A percentile compares a stretch with the other conserved stretches of the same genome.
These are phyloP conservation scores for Acanthosoma haemorrhoidale DNA, from an alignment of 2,888 invertebrate species.

Conservation along the genomic window DNA sequence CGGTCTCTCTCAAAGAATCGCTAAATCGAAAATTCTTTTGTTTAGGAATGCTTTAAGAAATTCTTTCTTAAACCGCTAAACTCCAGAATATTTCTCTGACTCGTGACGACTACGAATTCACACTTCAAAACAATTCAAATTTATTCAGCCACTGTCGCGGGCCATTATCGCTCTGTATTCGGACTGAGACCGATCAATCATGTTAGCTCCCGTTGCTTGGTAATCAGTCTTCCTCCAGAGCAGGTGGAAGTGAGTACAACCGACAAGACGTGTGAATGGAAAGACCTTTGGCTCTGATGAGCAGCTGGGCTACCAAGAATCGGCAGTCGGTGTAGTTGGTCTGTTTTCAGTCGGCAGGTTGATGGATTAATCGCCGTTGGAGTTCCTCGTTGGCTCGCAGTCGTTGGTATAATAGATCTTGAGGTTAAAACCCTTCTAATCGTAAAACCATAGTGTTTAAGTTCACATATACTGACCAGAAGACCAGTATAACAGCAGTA, in stretches of 20 bases:
- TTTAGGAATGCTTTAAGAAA: not conserved
- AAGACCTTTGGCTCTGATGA: not conserved
- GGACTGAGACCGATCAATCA: not conserved
- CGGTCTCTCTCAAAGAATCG: too few relatives aligned
- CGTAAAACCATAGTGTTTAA: too few relatives aligned
- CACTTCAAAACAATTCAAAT: too few relatives aligned
- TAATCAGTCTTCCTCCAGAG: not conserved
- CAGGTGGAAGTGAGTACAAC: not conserved
- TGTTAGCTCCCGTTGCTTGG: not conserved
- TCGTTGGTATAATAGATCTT: too few relatives aligned
- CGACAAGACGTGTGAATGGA: constrained; percentile 8
- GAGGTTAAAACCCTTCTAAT: too few relatives aligned
- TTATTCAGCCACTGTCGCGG: not conserved
- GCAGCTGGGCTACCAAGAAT: not conserved
- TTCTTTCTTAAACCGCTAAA: not conserved
- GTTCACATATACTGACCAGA: too few relatives aligned
- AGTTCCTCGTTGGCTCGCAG: not conserved
- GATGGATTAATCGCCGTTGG: not conserved
- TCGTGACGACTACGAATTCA: not conserved
- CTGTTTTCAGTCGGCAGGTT: not conserved
- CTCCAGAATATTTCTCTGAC: not conserved
- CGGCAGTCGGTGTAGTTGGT: too few relatives aligned
- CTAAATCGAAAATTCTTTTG: too few relatives aligned
- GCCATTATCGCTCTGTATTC: not conserved
- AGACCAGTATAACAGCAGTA: too few relatives aligned